Conservation (phyloP, 2,113 vertebrate genomes). For the Cnemophilus loriae region DNA sequence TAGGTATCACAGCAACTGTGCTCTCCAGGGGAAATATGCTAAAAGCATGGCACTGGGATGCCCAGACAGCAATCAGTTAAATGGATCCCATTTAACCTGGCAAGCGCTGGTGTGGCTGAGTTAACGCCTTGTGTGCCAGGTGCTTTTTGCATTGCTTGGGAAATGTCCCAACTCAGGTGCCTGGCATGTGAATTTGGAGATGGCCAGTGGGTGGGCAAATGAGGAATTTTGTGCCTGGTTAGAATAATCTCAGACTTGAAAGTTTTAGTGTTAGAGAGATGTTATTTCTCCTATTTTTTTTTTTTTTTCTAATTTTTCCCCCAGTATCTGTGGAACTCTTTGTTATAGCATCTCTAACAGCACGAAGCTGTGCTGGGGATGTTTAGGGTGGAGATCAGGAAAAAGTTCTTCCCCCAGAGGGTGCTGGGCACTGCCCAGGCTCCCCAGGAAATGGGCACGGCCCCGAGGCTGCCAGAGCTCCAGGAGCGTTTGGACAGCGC, state of each 20-base stretch:
- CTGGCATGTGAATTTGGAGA: background rate
- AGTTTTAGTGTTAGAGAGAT: background rate
- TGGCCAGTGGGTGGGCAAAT: background rate
- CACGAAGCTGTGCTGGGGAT: accelerated
- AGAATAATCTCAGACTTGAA: background rate
- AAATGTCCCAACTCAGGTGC: too few relatives aligned
- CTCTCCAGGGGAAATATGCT: background rate
- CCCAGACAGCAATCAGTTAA: background rate
- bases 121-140: background rate
- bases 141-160: background rate
- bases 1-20: background rate
- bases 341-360: background rate
- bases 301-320: background rate
- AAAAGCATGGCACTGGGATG: background rate
- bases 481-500: accelerated
- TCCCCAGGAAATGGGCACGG: background rate
- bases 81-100: background rate
- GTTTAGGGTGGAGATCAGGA: background rate
- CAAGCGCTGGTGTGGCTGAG: background rate
- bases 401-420: background rate
- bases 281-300: background rate
- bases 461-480: background rate
- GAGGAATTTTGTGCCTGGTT: background rate
- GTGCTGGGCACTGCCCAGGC: background rate
- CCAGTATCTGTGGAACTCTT: background rate